Evolutionary conservation across 2,797 vertebrate species (phyloP).

Genomic region (Tapirus indicus): DNA sequence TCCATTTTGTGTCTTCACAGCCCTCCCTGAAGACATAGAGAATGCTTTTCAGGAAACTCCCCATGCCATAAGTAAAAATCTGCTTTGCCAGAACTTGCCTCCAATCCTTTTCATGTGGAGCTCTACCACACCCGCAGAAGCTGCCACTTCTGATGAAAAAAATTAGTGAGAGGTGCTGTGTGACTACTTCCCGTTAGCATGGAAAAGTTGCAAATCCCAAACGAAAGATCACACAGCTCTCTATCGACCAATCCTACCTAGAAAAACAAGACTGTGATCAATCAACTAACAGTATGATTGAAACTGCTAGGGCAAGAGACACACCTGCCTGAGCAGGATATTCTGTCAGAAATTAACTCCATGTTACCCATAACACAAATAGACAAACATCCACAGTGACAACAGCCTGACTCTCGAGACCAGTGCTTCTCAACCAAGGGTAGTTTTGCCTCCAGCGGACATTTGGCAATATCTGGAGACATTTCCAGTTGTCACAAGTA

Average conservation of each 20-base stretch:
- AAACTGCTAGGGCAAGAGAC: not conserved
- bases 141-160: not conserved
- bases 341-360: not conserved
- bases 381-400: not conserved
- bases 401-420: not conserved
- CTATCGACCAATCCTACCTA: not conserved
- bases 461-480: not conserved
- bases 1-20: not conserved
- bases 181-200: not conserved
- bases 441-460: not conserved
- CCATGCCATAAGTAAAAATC: not conserved
- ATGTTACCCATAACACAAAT: not conserved
- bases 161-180: not conserved
- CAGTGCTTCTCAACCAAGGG: not conserved
- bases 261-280: not conserved
- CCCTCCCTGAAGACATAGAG: not conserved
- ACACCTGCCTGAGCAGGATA: not conserved
- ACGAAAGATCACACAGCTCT: not conserved
- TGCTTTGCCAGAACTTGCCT: not conserved
- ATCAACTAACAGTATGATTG: not conserved
- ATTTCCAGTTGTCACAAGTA: too few relatives aligned
- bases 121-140: not conserved
- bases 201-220: not conserved
- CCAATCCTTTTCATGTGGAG: not conserved
- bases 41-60: not conserved